A percentile compares a stretch with the other conserved stretches of the same genome.
These are phyloP conservation scores for Homarus americanus DNA, from an alignment of 1,140 invertebrate genomes.

Conservation along the genomic window DNA sequence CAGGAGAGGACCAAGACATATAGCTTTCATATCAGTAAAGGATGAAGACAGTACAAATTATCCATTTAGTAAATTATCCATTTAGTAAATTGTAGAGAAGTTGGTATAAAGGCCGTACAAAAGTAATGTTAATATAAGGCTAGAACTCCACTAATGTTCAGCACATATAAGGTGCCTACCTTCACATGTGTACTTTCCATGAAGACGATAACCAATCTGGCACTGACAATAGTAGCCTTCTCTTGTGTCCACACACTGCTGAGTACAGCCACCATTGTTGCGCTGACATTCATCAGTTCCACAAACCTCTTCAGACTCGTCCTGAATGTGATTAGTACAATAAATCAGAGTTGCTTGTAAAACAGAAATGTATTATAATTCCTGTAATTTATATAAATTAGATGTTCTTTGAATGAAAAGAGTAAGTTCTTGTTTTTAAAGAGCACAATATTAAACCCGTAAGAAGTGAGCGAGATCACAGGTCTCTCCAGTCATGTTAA, in stretches of 20 bases:
- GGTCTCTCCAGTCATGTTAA: too few species aligned
- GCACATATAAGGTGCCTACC: slow-evolving; percentile 81
- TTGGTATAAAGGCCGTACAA: not conserved
- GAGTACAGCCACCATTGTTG: slow-evolving; percentile 91
- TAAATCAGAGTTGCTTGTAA: too few species aligned
- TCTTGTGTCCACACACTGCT: slow-evolving; percentile 87
- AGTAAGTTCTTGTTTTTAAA: too few species aligned
- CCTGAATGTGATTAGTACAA: slow-evolving; percentile 79
- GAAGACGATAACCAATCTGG: slow-evolving; percentile 85
- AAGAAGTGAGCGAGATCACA: too few species aligned
- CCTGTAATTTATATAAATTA: too few species aligned
- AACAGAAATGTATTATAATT: too few species aligned
- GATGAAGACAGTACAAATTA: not conserved
- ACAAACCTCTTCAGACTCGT: slow-evolving; percentile 86
- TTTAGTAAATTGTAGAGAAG: not conserved
- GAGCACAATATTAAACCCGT: too few species aligned
- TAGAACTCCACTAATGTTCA: too few species aligned
- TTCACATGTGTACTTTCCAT: slow-evolving; percentile 87
- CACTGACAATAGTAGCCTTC: slow-evolving; percentile 89
- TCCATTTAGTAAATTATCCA: too few species aligned
- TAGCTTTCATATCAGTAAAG: too few species aligned
- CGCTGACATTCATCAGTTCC: slow-evolving; percentile 87
- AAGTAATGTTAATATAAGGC: not conserved
- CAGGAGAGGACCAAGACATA: not conserved
- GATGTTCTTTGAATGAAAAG: too few species aligned